Evolutionary conservation across 2,113 vertebrate species (phyloP).

Genomic region (Pachyramphus minor): DNA sequence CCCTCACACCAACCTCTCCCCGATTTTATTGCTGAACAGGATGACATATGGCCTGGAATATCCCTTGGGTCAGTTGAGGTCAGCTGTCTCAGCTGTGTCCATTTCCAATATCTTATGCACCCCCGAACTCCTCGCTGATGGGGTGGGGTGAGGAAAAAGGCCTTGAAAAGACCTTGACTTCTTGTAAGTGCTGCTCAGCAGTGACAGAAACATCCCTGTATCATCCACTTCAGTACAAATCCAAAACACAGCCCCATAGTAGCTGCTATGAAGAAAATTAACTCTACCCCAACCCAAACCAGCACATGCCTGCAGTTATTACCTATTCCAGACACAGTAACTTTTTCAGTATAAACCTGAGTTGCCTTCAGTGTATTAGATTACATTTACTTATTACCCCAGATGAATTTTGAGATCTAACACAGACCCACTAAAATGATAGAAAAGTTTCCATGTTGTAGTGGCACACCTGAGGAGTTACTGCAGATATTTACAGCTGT

Average conservation of each 20-base stretch:
- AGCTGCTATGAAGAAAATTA: neutral
- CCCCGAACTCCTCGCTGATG: accelerated
- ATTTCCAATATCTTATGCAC: neutral
- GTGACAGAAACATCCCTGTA: neutral
- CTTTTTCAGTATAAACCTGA: neutral
- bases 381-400: neutral
- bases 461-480: neutral
- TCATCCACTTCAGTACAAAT: neutral
- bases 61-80: no score
- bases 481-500: neutral
- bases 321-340: neutral
- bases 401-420: neutral
- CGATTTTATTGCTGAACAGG: neutral
- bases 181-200: neutral
- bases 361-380: neutral
- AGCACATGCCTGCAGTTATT: neutral
- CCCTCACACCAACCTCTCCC: neutral
- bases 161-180: neutral
- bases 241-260: neutral
- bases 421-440: neutral
- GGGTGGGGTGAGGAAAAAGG: neutral
- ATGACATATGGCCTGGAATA: neutral
- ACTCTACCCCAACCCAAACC: neutral
- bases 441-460: neutral
- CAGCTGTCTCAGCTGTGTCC: neutral